Evolutionary conservation across 1,140 invertebrate species (phyloP), one percentile per base, ranked within the genome.

Genomic region (Diachasma alloeum): DNA sequence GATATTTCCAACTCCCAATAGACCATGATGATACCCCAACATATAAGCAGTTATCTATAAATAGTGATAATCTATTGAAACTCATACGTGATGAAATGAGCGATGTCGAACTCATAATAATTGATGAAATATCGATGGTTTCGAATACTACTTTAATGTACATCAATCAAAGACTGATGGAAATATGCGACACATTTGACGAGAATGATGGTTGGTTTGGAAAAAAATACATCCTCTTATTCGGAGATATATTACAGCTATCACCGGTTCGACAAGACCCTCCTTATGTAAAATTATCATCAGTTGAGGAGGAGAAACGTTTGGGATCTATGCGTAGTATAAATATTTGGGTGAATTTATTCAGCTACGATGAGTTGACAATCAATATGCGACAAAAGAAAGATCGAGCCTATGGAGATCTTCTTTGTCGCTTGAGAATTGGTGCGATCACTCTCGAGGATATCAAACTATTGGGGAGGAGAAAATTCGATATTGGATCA

Each of bases 361-460:
- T n/a, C n/a, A n/a, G n/a, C n/a, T n/a, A n/a, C n/a, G n/a, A n/a
- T n/a, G n/a, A n/a, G n/a, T n/a, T n/a, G n/a, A n/a, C n/a, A n/a
- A n/a, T n/a, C n/a, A n/a, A n/a, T n/a, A n/a, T n/a, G n/a, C n/a
- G n/a, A n/a, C n/a, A n/a, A n/a, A n/a, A n/a, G n/a, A n/a, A n/a
- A n/a, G n/a, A n/a, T n/a, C n/a, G n/a, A n/a, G n/a, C n/a, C n/a
- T n/a, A n/a, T n/a, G n/a, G n/a, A n/a, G n/a, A n/a, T n/a, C n/a
- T 11, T 22, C 56, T 59, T 70, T 70, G 73, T 42, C 79, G 81
- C 74, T 78, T 85, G 31, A 74, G 80, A 13, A 31, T 84, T 26
- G 81, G 84, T 69, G 75, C 80, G 22, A 66, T 86, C 10, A 83
- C 79, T 48, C 73, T 80, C 53, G 48, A 71, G 36, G 74, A 86